A percentile compares a stretch with the other conserved stretches of the same genome.
Evolutionary conservation across 2,888 invertebrate genomes (phyloP).

Genomic region (Trachelus troglodyta): DNA sequence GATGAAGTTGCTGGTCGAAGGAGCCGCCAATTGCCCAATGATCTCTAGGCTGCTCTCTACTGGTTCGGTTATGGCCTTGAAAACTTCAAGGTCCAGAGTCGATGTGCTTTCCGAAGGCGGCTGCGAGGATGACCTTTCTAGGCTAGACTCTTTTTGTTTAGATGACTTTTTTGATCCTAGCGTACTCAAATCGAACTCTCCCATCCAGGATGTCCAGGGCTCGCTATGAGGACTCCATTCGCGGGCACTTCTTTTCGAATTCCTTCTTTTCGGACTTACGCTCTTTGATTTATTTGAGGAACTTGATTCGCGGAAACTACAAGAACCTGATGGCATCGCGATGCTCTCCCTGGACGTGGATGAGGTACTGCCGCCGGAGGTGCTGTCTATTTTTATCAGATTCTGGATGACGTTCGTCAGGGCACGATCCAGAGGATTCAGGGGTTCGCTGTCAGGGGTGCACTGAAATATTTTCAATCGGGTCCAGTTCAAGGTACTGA

Average conservation of each 20-base stretch:
- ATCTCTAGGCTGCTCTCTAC: background rate
- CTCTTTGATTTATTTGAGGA: constrained; percentile 8
- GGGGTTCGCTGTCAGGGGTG: constrained; percentile 28
- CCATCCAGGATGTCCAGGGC: constrained; percentile 18
- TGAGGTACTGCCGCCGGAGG: constrained; percentile 23
- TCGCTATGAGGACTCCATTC: constrained; percentile 21
- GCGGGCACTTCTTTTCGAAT: constrained; percentile 4
- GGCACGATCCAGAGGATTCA: constrained; percentile 57
- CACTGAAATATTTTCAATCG: constrained; percentile 11
- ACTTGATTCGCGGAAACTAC: constrained; percentile 25
- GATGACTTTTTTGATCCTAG: background rate
- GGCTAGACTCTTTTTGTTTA: background rate
- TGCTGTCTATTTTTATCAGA: constrained; percentile 51
- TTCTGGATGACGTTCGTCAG: constrained; percentile 59
- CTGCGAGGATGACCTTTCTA: background rate
- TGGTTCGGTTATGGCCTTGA: background rate
- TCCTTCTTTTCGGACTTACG: constrained; percentile 10
- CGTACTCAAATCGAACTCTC: background rate
- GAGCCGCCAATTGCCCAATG: background rate
- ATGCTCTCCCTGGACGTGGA: constrained; percentile 22
- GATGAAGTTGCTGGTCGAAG: background rate
- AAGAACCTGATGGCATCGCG: constrained; percentile 9
- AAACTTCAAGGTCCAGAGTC: background rate
- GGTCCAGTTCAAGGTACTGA: background rate
- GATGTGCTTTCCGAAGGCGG: background rate